Evolutionary conservation across 2,888 invertebrate genomes (phyloP).

Genomic region (Charanyca ferruginea): DNA sequence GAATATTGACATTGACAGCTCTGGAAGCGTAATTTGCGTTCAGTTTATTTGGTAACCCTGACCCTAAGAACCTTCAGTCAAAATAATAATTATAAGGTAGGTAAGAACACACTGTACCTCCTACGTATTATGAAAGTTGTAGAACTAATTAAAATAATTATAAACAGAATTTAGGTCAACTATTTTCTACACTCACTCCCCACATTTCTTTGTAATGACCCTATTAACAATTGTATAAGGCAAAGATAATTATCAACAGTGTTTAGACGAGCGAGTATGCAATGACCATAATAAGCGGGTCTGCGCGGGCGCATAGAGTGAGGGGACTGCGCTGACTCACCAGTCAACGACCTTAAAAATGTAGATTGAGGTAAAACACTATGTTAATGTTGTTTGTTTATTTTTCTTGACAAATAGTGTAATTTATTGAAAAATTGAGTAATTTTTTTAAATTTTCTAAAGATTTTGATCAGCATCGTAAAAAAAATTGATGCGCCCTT

Average conservation of each 20-base stretch:
- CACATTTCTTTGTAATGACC: slow-evolving; percentile 43
- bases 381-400: slow-evolving; percentile 60
- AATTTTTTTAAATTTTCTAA: too few relatives aligned
- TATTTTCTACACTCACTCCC: slow-evolving; percentile 13
- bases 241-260: slow-evolving; percentile 51
- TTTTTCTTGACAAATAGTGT: slow-evolving; percentile 40
- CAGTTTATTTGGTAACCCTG: too few relatives aligned
- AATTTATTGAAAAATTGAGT: neutral
- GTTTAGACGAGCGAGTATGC: slow-evolving; percentile 57
- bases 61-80: too few relatives aligned
- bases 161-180: slow-evolving; percentile 27
- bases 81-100: too few relatives aligned
- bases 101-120: too few relatives aligned
- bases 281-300: slow-evolving; percentile 73
- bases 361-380: slow-evolving; percentile 63
- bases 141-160: slow-evolving; percentile 16
- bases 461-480: too few relatives aligned
- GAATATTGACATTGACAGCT: too few relatives aligned
- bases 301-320: slow-evolving; percentile 67
- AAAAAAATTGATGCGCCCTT: too few relatives aligned
- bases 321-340: slow-evolving; percentile 72
- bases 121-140: too few relatives aligned
- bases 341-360: slow-evolving; percentile 80
- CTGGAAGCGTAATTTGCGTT: too few relatives aligned
- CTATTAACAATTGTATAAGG: slow-evolving; percentile 52